These are phyloP conservation scores for Nothocercus nigrocapillus DNA, from an alignment of 2,113 vertebrate species.

Conservation along the genomic window DNA sequence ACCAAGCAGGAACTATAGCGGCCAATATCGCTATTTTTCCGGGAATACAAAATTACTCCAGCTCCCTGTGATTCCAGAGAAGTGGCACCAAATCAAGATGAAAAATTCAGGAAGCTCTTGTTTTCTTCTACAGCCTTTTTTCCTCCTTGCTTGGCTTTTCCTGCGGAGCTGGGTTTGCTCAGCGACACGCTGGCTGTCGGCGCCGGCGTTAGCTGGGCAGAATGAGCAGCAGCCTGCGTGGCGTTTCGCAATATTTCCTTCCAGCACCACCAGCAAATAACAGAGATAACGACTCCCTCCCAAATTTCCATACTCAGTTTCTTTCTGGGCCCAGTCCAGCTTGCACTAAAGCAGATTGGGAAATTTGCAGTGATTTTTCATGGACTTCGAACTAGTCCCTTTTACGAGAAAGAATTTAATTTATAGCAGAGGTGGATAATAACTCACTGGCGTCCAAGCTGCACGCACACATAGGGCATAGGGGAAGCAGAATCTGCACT, in stretches of 20 bases:
- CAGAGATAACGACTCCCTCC: not conserved
- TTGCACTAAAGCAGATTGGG: not conserved
- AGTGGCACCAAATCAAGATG: not conserved
- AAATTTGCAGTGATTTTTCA: not conserved
- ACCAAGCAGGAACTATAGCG: too few species aligned
- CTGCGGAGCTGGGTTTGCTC: not conserved
- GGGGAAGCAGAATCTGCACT: not conserved
- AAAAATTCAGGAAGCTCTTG: not conserved
- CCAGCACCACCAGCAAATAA: constrained; percentile 4
- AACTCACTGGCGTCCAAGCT: not conserved
- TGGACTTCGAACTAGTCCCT: not conserved
- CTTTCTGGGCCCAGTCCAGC: not conserved
- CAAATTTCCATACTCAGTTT: not conserved
- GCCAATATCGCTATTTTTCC: not conserved
- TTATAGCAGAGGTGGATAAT: not conserved
- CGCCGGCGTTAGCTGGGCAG: not conserved
- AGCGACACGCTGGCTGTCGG: not conserved
- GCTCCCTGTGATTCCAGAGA: not conserved
- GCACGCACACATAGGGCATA: not conserved
- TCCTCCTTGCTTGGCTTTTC: not conserved
- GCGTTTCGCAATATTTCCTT: constrained; percentile 1
- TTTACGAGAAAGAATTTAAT: not conserved
- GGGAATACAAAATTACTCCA: not conserved
- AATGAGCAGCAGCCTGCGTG: not conserved
- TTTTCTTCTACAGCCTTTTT: not conserved